A percentile compares a stretch with the other conserved stretches of the same genome.
Conservation (phyloP, 2,888 invertebrate genomes). For the Drosophila robusta region DNA sequence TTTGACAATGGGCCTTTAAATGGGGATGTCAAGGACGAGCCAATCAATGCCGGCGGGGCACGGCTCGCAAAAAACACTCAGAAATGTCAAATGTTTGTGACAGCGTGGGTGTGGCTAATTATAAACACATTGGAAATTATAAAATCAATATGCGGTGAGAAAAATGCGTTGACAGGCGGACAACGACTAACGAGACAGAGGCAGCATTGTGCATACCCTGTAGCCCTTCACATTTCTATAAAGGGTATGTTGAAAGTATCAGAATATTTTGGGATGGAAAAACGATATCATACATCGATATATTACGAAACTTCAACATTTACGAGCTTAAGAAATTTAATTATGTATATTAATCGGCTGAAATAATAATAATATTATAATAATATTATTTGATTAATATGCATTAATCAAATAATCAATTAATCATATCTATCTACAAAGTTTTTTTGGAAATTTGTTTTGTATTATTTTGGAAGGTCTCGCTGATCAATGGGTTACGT, state of each 20-base stretch:
- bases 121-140: conserved; percentile 58
- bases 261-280: neutral
- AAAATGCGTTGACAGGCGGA: conserved; percentile 28
- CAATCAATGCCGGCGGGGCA: conserved; percentile 12
- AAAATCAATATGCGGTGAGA: conserved; percentile 62
- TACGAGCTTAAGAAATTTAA: too few species aligned
- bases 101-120: conserved; percentile 71
- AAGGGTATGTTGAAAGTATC: neutral
- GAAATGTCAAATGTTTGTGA: conserved; percentile 65
- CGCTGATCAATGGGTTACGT: too few species aligned
- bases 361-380: too few species aligned
- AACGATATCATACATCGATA: too few species aligned
- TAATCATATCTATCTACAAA: too few species aligned
- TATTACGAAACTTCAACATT: too few species aligned
- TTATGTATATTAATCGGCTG: too few species aligned
- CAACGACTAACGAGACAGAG: conserved; percentile 24
- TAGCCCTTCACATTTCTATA: accelerated
- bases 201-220: conserved; percentile 26
- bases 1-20: conserved; percentile 27
- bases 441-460: too few species aligned
- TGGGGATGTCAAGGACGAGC: conserved; percentile 35
- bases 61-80: conserved; percentile 19
- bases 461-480: too few species aligned
- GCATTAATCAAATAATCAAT: too few species aligned
- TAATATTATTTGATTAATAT: too few species aligned